Base-by-base conservation (phyloP, 2,888 invertebrate genomes). In the Scaptomyza cyrtandrae region DNA sequence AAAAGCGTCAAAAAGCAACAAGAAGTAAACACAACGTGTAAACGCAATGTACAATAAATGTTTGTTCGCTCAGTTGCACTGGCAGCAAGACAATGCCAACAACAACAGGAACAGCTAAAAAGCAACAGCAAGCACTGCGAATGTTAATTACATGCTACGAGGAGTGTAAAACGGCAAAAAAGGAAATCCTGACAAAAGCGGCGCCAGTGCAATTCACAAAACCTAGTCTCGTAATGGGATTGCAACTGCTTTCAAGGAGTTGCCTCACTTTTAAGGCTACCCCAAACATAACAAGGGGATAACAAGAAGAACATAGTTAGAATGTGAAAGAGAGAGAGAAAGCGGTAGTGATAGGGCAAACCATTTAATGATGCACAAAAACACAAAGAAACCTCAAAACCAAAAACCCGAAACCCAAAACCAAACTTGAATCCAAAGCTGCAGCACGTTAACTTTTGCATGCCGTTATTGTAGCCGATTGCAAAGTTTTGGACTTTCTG, bases 91-190 rank as follows among this genome's bases (percentile, higher is more conserved):
- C 57, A 55, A 57, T 41, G 31, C 19, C 11, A 39, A 50, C 44
- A 50, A n/a, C 56, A 66, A 52, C 58, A 56, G n/a, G 52, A 60
- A 48, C 27, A 52, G 5, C 2, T 14, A 3, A 39, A 39, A 39
- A 39, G 9, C 24, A 66, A 41, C 45, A 48, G 9, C 1, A 41
- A 53, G 59, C 67, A 57, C 82, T 75, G 56, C 41, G 68, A 75
- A 78, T 84, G 85, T 78, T 82, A 82, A 82, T 82, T 82, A 78
- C 75, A 71, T 59, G 75, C 68, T 48, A 69, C 64, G 53, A 75
- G 76, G 63, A 66, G 67, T 69, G 78, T 62, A 70, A 63, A 73
- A 67, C 65, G 65, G 73, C 63, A 62, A 71, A 70, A n/a, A n/a
- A 41, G 86, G 70, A 86, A 80, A 86, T 86, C 83, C 80, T 76